Evolutionary conservation across 2,888 invertebrate genomes (phyloP), one percentile per base, ranked within the genome.

Genomic region (Pedicia rivosa): DNA sequence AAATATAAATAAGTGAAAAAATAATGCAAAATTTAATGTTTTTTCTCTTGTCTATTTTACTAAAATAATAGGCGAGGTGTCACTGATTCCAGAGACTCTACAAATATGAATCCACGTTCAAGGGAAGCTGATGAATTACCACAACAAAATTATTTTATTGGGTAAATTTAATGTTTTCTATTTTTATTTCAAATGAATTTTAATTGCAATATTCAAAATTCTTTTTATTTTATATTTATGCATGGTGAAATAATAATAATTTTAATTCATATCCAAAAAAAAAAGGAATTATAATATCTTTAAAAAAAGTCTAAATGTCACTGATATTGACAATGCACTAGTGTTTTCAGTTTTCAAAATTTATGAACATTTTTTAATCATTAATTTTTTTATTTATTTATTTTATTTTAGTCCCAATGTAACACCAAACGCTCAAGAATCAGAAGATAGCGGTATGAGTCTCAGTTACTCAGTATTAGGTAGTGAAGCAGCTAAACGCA

Each of bases 31-130:
- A 15, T 9, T 20, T 22, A 14, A 22, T 13, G 7, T 32, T 32
- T 5, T 22, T 31, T 17, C 12, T 15, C 17, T 16, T 9, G 19
- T 19, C 9, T 37, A n/a, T n/a, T n/a, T n/a, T n/a, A n/a, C 6
- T 30, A 30, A 22, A 24, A 7, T 24, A 33, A 24, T 35, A 35
- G 45, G 38, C 41, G 60, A 34, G 59, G 61, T 19, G 44, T 53
- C 32, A 59, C 59, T 14, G 62, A 64, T 47, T 57, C 61, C 34
- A 52, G 63, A 29, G 62, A 63, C 46, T 54, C 62, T 42, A 58
- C 59, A 49, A 63, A 59, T 52, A 62, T 63, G 62, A 64, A 62
- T 47, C 62, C 64, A 10, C 50, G 62, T 33, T 60, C 59, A 47
- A 62, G 53, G 59, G 57, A 57, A 25, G 34, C 33, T 30, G 41